Percentiles rank a stretch among this genome's conserved stretches.
These are phyloP conservation scores for Austrofundulus limnaeus DNA, from an alignment of 2,113 vertebrate species.

Conservation along the genomic window DNA sequence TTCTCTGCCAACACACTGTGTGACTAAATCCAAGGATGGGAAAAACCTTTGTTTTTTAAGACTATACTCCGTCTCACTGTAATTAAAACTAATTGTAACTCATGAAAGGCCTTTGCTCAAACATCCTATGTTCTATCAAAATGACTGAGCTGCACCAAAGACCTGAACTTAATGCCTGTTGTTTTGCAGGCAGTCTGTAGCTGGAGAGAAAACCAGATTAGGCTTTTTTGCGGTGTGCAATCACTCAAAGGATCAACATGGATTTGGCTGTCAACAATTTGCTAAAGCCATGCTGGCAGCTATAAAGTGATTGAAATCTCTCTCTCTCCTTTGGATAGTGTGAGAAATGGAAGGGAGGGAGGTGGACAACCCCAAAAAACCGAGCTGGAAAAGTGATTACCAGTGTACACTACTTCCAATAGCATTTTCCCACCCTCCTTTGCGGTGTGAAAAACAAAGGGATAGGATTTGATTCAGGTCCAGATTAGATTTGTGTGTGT, in stretches of 20 bases:
- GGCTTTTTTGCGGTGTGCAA: constrained; percentile 57
- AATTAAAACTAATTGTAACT: neutral
- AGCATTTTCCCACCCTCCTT: constrained; percentile 27
- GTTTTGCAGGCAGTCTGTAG: constrained; percentile 38
- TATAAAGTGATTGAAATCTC: constrained; percentile 72
- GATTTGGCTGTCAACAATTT: constrained; percentile 68
- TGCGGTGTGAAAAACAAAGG: constrained; percentile 61
- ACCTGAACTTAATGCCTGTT: constrained; percentile 33
- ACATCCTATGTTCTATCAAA: constrained; percentile 8
- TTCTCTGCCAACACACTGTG: neutral
- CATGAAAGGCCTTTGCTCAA: neutral
- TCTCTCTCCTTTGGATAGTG: constrained; percentile 25
- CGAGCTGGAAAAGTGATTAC: constrained; percentile 53
- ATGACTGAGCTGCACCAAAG: neutral
- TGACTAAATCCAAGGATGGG: neutral
- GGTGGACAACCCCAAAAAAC: constrained; percentile 38
- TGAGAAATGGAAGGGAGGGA: neutral
- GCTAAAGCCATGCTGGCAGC: constrained; percentile 53
- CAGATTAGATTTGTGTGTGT: constrained; percentile 64
- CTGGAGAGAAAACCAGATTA: constrained; percentile 59
- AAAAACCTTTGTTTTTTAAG: neutral
- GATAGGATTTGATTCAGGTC: constrained; percentile 66
- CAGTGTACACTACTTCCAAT: constrained; percentile 26
- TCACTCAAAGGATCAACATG: constrained; percentile 70
- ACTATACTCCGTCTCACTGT: neutral